phyloP scores from a whole-genome alignment of 2,113 vertebrate genomes.

The Oryzias javanicus region DNA sequence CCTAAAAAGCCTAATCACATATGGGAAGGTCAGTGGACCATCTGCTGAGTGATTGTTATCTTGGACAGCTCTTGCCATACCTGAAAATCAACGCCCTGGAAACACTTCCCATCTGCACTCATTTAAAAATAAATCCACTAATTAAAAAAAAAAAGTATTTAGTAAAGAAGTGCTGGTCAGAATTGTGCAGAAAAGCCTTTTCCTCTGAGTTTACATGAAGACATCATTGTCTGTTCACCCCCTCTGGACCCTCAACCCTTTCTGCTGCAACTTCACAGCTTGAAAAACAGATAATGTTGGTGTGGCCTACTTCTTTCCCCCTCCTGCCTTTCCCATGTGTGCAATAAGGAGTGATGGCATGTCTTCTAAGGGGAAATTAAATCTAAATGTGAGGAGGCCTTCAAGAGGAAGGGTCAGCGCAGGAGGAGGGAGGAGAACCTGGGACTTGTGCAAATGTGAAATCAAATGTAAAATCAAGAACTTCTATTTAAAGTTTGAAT shows the following conservation, averaged over 20 bases:
- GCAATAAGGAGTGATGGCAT: constrained; percentile 72
- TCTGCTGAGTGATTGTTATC: constrained; percentile 60
- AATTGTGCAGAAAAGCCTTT: not conserved
- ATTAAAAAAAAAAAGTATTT: constrained; percentile 2
- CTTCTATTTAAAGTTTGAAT: not conserved
- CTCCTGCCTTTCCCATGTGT: constrained; percentile 47
- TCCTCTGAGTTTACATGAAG: constrained; percentile 49
- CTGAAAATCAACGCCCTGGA: constrained; percentile 47
- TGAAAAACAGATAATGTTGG: constrained; percentile 64
- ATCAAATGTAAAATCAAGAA: not conserved
- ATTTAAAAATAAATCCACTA: constrained; percentile 12
- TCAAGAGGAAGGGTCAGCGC: constrained; percentile 46
- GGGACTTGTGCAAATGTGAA: not conserved
- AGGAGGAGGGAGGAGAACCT: constrained; percentile 2
- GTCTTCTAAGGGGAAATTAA: constrained; percentile 66
- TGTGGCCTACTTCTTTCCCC: constrained; percentile 63
- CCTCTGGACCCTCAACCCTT: constrained; percentile 44
- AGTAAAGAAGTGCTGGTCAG: constrained; percentile 3
- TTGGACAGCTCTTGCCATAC: constrained; percentile 44
- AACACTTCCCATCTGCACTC: constrained; percentile 4
- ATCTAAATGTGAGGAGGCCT: constrained; percentile 42
- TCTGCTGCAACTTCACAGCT: constrained; percentile 42
- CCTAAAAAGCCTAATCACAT: constrained; percentile 60
- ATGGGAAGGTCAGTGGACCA: constrained; percentile 65
- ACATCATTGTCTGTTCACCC: constrained; percentile 54